phyloP scores from a whole-genome alignment of 2,888 invertebrate genomes.

The Macrosiphum euphorbiae region DNA sequence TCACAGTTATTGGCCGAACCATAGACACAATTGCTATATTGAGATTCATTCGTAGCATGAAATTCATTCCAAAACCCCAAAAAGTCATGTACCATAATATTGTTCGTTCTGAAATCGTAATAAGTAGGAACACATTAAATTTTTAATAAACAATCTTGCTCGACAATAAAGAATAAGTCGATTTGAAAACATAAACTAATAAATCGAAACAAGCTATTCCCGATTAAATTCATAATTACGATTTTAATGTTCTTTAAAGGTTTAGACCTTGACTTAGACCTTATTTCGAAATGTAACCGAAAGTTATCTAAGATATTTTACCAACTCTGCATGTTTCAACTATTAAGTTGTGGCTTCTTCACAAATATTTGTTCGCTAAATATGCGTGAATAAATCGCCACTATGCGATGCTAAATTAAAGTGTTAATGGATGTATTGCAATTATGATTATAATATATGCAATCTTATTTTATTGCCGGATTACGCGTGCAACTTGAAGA shows the following conservation, averaged over 20 bases:
- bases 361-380: neutral
- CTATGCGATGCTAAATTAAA: neutral
- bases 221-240: neutral
- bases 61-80: constrained; percentile 78
- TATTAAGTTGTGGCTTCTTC: neutral
- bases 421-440: neutral
- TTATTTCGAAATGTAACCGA: neutral
- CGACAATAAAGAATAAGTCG: neutral
- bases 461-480: constrained; percentile 42
- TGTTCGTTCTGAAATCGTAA: constrained; percentile 69
- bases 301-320: constrained; percentile 28
- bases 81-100: constrained; percentile 78
- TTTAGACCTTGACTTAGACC: neutral
- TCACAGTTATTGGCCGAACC: constrained; percentile 70
- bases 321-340: constrained; percentile 53
- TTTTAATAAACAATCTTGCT: neutral
- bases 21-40: constrained; percentile 80
- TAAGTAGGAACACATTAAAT: neutral
- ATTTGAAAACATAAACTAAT: neutral
- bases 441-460: constrained; percentile 3
- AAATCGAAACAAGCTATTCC: neutral
- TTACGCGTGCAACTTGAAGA: constrained; percentile 35
- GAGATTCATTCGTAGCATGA: constrained; percentile 78
- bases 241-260: neutral
- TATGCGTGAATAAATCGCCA: neutral